Percentiles rank a stretch among this genome's conserved stretches.
phyloP scores from a whole-genome alignment of 2,888 invertebrate species.

The Mythimna albipuncta region DNA sequence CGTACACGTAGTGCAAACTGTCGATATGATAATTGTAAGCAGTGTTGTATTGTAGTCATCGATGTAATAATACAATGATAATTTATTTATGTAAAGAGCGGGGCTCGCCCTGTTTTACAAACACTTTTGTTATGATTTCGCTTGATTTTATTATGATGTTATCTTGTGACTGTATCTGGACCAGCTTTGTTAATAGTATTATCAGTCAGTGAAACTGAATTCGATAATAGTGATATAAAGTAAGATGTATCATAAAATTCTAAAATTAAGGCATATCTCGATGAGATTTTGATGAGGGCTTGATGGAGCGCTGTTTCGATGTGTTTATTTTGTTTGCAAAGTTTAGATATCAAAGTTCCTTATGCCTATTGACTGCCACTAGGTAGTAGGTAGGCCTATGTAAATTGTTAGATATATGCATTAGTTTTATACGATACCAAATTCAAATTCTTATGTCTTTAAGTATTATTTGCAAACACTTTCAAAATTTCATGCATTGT shows the following conservation, averaged over 20 bases:
- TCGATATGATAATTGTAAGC: constrained; percentile 77
- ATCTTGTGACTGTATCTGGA: constrained; percentile 78
- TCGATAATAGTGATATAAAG: constrained; percentile 72
- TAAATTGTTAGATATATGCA: constrained; percentile 40
- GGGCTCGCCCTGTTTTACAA: constrained; percentile 53
- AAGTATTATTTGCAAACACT: constrained; percentile 51
- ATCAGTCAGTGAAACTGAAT: constrained; percentile 84
- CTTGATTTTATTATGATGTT: constrained; percentile 83
- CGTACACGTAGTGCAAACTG: constrained; percentile 74
- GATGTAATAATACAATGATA: constrained; percentile 65
- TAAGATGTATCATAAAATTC: constrained; percentile 70
- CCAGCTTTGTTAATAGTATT: constrained; percentile 83
- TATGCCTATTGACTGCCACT: constrained; percentile 63
- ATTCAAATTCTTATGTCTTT: constrained; percentile 51
- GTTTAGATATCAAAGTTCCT: constrained; percentile 68
- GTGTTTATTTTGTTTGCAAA: constrained; percentile 63
- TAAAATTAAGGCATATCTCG: constrained; percentile 76
- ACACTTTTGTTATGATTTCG: constrained; percentile 78
- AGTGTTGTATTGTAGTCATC: constrained; percentile 71
- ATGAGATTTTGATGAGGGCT: constrained; percentile 66
- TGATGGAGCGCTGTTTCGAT: constrained; percentile 41
- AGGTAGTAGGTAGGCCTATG: constrained; percentile 57
- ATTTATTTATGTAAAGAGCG: constrained; percentile 56
- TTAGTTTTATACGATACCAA: constrained; percentile 54
- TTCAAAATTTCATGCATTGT: constrained; percentile 61